These are phyloP conservation scores for Euplexia lucipara DNA, from an alignment of 2,888 invertebrate species.

Conservation along the genomic window DNA sequence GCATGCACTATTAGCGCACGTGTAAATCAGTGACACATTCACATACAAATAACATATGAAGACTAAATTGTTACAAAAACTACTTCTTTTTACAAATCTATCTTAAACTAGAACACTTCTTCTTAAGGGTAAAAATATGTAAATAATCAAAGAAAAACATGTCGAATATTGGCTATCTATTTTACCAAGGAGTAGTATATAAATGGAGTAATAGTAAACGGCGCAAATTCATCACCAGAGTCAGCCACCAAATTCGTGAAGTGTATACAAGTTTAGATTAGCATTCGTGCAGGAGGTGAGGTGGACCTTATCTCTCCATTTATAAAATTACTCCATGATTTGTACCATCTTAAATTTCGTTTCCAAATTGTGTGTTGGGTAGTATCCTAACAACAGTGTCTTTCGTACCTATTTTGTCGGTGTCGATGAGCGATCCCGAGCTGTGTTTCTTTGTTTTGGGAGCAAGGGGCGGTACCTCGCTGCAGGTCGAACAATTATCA, in stretches of 20 bases:
- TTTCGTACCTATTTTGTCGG: constrained; percentile 82
- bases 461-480: constrained; percentile 85
- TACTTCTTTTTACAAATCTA: constrained; percentile 66
- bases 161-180: constrained; percentile 66
- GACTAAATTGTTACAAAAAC: constrained; percentile 65
- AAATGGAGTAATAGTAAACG: constrained; percentile 39
- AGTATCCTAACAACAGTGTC: constrained; percentile 88
- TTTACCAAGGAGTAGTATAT: constrained; percentile 24
- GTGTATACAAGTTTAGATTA: constrained; percentile 13
- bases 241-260: neutral
- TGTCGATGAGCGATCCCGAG: constrained; percentile 86
- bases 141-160: constrained; percentile 41
- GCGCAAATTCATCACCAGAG: constrained; percentile 4
- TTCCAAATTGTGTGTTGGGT: constrained; percentile 83
- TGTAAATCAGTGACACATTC: constrained; percentile 40
- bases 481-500: constrained; percentile 84
- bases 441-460: constrained; percentile 87
- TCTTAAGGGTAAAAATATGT: constrained; percentile 54
- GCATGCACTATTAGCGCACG: neutral
- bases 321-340: constrained; percentile 32
- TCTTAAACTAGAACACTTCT: constrained; percentile 51
- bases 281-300: constrained; percentile 2
- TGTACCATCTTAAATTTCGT: constrained; percentile 78
- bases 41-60: constrained; percentile 53
- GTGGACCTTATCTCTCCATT: constrained; percentile 34